Evolutionary conservation across 2,888 invertebrate species (phyloP).

Genomic region (Drosophila longiperda): DNA sequence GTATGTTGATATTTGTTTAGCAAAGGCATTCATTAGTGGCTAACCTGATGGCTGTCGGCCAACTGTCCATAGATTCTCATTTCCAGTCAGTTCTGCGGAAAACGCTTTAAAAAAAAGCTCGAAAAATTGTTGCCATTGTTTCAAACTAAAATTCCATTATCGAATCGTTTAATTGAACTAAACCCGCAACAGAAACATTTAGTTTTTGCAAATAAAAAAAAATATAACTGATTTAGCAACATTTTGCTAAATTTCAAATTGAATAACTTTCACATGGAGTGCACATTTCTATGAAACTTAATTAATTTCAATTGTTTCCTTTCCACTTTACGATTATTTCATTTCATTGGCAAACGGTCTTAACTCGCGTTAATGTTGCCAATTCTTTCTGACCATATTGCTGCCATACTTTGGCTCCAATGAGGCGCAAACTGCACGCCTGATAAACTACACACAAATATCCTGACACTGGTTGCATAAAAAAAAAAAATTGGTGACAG

Average conservation of each 20-base stretch:
- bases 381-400: slow-evolving; percentile 13
- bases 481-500: slow-evolving; percentile 32
- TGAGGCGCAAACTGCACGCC: slow-evolving; percentile 31
- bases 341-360: not conserved
- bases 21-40: slow-evolving; percentile 48
- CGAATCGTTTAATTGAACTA: not conserved
- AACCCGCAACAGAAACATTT: not conserved
- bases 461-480: slow-evolving; percentile 33
- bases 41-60: slow-evolving; percentile 37
- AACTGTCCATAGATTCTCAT: not conserved
- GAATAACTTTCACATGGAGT: not conserved
- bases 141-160: not conserved
- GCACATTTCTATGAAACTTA: slow-evolving; percentile 3
- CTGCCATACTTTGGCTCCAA: slow-evolving; percentile 15
- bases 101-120: not conserved
- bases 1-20: slow-evolving; percentile 44
- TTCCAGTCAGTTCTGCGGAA: not conserved
- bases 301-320: slow-evolving; percentile 11
- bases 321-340: not conserved
- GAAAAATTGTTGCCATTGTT: not conserved
- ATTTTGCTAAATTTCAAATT: not conserved
- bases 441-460: slow-evolving; percentile 48
- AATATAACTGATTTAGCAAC: not conserved
- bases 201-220: not conserved
- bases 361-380: slow-evolving; percentile 15